phyloP scores from a whole-genome alignment of 2,888 invertebrate species.

The Tuberolachnus salignus region DNA sequence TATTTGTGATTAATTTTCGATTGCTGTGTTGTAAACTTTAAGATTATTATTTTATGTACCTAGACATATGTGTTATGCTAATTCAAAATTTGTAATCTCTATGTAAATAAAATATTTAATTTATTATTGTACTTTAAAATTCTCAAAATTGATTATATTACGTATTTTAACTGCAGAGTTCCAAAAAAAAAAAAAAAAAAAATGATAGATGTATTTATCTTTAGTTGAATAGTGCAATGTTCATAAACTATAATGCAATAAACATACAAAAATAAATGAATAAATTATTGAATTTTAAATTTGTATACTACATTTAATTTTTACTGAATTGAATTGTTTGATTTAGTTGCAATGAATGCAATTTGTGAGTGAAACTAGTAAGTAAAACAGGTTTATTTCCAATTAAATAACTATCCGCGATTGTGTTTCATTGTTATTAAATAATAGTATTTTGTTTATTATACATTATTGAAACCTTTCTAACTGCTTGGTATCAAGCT shows the following conservation, averaged over 20 bases:
- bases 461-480: no score
- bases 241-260: not conserved
- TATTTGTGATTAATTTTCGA: conserved; percentile 4
- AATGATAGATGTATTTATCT: not conserved
- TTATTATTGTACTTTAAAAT: conserved; percentile 28
- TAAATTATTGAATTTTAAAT: not conserved
- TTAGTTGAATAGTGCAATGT: not conserved
- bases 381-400: no score
- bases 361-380: no score
- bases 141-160: conserved; percentile 22
- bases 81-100: conserved; percentile 36
- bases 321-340: no score
- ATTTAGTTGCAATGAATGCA: no score
- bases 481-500: no score
- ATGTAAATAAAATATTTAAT: conserved; percentile 50
- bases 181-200: not conserved
- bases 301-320: no score
- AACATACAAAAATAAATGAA: not conserved
- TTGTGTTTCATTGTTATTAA: no score
- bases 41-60: conserved; percentile 31
- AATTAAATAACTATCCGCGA: no score
- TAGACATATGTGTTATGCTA: not conserved
- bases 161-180: not conserved
- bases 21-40: conserved; percentile 31
- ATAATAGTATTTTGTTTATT: no score